Evolutionary conservation across 1,140 invertebrate species (phyloP).

Genomic region (Tetragnatha versicolor): DNA sequence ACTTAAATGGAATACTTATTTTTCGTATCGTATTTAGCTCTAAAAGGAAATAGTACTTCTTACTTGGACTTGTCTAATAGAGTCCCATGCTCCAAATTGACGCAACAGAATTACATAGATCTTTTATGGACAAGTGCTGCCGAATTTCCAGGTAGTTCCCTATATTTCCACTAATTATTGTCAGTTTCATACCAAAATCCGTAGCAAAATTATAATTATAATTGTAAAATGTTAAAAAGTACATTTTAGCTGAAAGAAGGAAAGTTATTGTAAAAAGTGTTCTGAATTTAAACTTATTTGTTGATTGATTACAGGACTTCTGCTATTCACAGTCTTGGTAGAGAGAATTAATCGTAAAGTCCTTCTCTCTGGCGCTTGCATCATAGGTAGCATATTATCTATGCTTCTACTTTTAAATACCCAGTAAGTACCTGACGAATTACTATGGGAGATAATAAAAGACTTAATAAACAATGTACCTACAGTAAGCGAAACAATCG

Average conservation of each 20-base stretch:
- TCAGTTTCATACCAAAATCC: neutral
- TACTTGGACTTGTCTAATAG: neutral
- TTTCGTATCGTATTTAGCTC: no score
- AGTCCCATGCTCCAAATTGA: slow-evolving; percentile 2
- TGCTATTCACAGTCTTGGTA: slow-evolving; percentile 22
- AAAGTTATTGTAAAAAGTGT: neutral
- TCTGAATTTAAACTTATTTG: neutral
- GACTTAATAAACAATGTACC: no score
- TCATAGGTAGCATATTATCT: neutral
- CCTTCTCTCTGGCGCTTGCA: neutral
- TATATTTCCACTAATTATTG: neutral
- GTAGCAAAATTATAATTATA: neutral
- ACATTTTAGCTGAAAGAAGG: neutral
- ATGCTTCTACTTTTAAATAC: slow-evolving; percentile 19
- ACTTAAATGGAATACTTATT: no score
- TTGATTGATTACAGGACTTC: neutral
- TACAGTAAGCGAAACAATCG: no score
- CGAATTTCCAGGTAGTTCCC: slow-evolving; percentile 25
- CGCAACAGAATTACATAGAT: slow-evolving; percentile 20
- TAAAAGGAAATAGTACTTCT: no score
- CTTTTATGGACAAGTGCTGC: slow-evolving; percentile 37
- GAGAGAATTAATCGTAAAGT: slow-evolving; percentile 16
- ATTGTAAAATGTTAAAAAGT: neutral
- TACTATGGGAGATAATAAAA: no score
- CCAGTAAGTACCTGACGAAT: neutral